These are phyloP conservation scores for Brachymystax lenok DNA, from an alignment of 2,797 vertebrate species.

Conservation along the genomic window DNA sequence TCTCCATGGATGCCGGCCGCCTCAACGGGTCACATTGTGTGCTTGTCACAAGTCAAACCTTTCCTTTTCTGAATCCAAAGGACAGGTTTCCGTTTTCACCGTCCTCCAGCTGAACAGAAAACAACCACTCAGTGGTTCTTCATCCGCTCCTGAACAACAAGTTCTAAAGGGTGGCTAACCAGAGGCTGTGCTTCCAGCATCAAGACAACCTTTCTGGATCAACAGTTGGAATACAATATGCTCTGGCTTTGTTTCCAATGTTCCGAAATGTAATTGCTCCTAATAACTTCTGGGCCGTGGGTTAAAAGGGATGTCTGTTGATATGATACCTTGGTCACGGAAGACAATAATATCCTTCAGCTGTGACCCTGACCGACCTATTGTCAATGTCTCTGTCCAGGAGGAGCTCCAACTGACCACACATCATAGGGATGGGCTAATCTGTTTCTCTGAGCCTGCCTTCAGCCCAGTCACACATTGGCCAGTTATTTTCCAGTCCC, in stretches of 20 bases:
- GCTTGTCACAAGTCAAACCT: conserved; percentile 49
- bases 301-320: background rate
- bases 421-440: background rate
- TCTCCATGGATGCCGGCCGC: conserved; percentile 46
- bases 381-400: background rate
- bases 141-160: background rate
- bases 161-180: background rate
- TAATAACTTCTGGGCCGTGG: too few species aligned
- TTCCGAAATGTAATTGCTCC: background rate
- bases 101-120: background rate
- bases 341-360: background rate
- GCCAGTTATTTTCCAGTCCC: background rate
- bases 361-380: background rate
- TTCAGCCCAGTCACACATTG: background rate
- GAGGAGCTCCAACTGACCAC: background rate
- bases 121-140: background rate
- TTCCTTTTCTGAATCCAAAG: conserved; percentile 29
- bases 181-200: background rate
- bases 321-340: background rate
- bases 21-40: conserved; percentile 46
- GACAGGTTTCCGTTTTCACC: conserved; percentile 13
- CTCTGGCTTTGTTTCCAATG: background rate
- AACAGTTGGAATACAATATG: background rate
- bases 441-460: background rate
- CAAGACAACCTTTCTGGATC: background rate